Conservation (phyloP, 2,113 vertebrate species). For the Microtus richardsoni region DNA sequence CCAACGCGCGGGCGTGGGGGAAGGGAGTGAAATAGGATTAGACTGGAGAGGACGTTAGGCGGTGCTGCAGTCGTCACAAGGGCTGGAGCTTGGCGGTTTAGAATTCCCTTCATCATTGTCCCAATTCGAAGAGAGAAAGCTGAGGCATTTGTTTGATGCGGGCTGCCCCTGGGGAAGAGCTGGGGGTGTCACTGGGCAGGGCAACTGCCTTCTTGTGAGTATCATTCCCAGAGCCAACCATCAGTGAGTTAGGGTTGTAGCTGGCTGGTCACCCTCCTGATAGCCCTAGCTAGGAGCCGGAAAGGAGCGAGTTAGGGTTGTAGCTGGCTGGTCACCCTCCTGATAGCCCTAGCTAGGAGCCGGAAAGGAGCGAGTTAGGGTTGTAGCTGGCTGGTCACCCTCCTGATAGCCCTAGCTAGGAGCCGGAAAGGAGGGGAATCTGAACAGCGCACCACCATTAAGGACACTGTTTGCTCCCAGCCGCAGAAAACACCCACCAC, state of each 20-base stretch:
- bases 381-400: neutral
- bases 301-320: no score
- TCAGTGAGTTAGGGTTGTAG: no score
- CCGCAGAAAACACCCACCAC: neutral
- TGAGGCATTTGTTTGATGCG: conserved; percentile 18
- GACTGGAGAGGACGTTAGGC: neutral
- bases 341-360: no score
- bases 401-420: neutral
- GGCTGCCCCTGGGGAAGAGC: neutral
- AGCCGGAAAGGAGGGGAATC: neutral
- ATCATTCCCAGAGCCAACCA: neutral
- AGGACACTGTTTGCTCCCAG: neutral
- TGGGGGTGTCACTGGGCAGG: neutral
- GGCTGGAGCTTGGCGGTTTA: neutral
- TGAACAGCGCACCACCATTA: neutral
- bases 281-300: no score
- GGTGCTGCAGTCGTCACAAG: neutral
- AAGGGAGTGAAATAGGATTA: conserved; percentile 50
- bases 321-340: no score
- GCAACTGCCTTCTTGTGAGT: neutral
- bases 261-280: no score
- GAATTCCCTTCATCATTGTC: neutral
- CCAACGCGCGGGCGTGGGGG: neutral
- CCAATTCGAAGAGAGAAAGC: neutral
- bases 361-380: neutral